These are phyloP conservation scores for Muraenolepis orangiensis DNA, from an alignment of 2,797 vertebrate genomes.

Conservation along the genomic window DNA sequence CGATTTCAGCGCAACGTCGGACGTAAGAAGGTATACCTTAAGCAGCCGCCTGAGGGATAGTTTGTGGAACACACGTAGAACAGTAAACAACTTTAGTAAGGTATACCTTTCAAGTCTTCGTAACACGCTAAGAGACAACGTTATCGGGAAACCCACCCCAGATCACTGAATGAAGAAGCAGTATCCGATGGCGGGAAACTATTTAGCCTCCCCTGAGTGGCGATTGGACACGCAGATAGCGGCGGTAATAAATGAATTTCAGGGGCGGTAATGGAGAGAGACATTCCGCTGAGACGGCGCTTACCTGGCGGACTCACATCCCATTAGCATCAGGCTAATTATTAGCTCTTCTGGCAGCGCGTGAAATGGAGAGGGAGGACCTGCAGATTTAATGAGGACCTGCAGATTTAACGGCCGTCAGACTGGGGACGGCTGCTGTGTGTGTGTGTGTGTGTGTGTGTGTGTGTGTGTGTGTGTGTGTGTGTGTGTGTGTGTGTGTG, in stretches of 20 bases:
- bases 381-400: too few relatives aligned
- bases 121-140: too few relatives aligned
- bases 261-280: slow-evolving; percentile 75
- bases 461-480: neutral
- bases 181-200: too few relatives aligned
- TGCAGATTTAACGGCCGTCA: neutral
- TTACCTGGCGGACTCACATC: slow-evolving; percentile 78
- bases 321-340: slow-evolving; percentile 81
- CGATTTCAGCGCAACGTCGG: too few relatives aligned
- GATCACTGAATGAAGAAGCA: neutral
- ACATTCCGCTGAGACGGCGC: slow-evolving; percentile 75
- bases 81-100: too few relatives aligned
- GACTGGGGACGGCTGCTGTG: neutral
- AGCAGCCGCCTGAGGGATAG: too few relatives aligned
- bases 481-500: neutral
- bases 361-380: slow-evolving; percentile 67
- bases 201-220: neutral
- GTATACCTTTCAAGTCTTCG: too few relatives aligned
- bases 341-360: slow-evolving; percentile 77
- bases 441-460: slow-evolving; percentile 9
- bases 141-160: too few relatives aligned
- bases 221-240: slow-evolving; percentile 34
- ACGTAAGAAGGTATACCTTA: too few relatives aligned
- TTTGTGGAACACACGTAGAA: too few relatives aligned
- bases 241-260: slow-evolving; percentile 74